These are phyloP conservation scores for Dasypogon diadema DNA, from an alignment of 2,888 invertebrate genomes.

Conservation along the genomic window DNA sequence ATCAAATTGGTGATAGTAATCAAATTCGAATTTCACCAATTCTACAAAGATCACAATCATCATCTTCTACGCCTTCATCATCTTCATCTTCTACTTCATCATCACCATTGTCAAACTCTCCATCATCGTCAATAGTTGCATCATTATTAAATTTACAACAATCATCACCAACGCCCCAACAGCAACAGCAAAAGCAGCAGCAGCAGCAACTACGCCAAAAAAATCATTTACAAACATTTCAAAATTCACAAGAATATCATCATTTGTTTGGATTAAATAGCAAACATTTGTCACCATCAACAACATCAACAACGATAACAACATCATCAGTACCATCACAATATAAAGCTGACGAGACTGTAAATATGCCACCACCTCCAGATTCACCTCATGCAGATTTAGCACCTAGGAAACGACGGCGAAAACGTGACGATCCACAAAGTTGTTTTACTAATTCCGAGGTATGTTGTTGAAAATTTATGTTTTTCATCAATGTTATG, in stretches of 20 bases:
- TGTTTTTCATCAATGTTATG: not conserved
- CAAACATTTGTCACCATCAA: slow-evolving; percentile 18
- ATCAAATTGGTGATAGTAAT: slow-evolving; percentile 16
- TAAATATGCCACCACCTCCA: slow-evolving; percentile 71
- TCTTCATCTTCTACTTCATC: slow-evolving; percentile 12
- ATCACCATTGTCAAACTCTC: slow-evolving; percentile 25
- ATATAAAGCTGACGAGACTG: slow-evolving; percentile 19
- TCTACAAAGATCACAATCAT: slow-evolving; percentile 40
- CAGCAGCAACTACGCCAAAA: slow-evolving; percentile 29
- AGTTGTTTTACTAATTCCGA: slow-evolving; percentile 71
- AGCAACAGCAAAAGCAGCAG: slow-evolving; percentile 16
- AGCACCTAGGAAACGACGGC: slow-evolving; percentile 74
- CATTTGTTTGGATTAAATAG: slow-evolving; percentile 18
- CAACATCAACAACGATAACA: slow-evolving; percentile 25
- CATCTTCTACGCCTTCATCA: slow-evolving; percentile 22
- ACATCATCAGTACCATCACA: not conserved
- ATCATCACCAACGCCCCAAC: slow-evolving; percentile 11
- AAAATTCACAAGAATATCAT: slow-evolving; percentile 38
- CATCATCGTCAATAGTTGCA: slow-evolving; percentile 36
- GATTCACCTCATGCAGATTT: slow-evolving; percentile 70
- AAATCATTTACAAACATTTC: not conserved
- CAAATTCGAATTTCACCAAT: slow-evolving; percentile 31
- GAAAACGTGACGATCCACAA: slow-evolving; percentile 74
- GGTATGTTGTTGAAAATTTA: slow-evolving; percentile 57
- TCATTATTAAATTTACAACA: slow-evolving; percentile 34